Conservation (phyloP, 2,888 invertebrate genomes). For the Perdita meconis region DNA sequence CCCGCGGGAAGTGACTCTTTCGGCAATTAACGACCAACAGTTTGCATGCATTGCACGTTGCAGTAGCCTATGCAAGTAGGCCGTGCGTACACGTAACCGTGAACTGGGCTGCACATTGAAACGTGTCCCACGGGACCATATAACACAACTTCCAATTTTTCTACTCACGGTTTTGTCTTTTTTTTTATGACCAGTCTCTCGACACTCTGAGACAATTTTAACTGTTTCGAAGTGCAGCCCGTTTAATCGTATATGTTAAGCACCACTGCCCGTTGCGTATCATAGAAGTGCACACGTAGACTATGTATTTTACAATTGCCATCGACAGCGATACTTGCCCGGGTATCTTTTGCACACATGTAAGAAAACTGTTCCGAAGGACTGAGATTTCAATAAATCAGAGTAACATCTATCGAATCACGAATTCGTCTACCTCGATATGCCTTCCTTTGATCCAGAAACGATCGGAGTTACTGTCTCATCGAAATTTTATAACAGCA, state of each 20-base stretch:
- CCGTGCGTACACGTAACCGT: conserved; percentile 41
- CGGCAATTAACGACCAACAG: conserved; percentile 34
- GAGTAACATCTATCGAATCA: background rate
- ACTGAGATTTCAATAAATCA: conserved; percentile 31
- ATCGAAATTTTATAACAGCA: background rate
- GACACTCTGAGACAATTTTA: too few relatives aligned
- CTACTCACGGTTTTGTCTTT: too few relatives aligned
- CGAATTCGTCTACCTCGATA: conserved; percentile 23
- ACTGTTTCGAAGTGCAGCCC: too few relatives aligned
- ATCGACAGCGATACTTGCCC: background rate
- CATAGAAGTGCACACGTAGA: conserved; percentile 63
- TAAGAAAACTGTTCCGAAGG: background rate
- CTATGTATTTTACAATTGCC: background rate
- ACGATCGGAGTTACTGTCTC: background rate
- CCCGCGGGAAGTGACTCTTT: background rate
- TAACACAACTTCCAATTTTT: too few relatives aligned
- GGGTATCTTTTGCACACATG: background rate
- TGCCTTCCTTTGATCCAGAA: conserved; percentile 25
- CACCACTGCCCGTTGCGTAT: conserved; percentile 52
- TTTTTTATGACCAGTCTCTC: too few relatives aligned
- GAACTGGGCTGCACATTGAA: too few relatives aligned
- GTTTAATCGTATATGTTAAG: conserved; percentile 43
- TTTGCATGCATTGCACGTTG: conserved; percentile 66
- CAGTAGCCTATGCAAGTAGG: conserved; percentile 35
- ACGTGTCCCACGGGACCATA: too few relatives aligned